Evolutionary conservation across 2,888 invertebrate species (phyloP).

Genomic region (Melieria crassipennis): DNA sequence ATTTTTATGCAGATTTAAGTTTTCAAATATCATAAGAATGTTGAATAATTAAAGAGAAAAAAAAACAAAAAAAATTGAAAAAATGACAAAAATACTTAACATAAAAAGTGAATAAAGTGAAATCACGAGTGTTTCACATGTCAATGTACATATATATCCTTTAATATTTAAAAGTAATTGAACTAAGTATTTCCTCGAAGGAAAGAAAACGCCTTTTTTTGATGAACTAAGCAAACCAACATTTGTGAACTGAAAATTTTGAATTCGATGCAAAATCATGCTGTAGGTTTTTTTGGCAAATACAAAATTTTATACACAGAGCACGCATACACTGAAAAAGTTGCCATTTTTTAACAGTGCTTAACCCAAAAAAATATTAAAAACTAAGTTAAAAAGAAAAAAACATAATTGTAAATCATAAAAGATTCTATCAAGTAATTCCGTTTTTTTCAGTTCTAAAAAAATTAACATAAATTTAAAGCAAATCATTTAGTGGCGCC

Average conservation of each 20-base stretch:
- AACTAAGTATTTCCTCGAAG: constrained; percentile 45
- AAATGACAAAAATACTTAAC: constrained; percentile 43
- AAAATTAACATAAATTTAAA: constrained; percentile 5
- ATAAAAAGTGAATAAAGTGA: constrained; percentile 13
- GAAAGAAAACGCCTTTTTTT: constrained; percentile 47
- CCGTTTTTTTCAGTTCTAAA: constrained; percentile 20
- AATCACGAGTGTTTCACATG: constrained; percentile 5
- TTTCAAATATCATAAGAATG: too few relatives aligned
- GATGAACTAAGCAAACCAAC: not conserved
- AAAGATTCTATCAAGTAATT: constrained; percentile 24
- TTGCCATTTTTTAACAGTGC: too few relatives aligned
- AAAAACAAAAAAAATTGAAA: constrained; percentile 15
- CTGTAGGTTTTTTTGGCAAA: too few relatives aligned
- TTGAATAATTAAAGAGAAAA: constrained; percentile 9
- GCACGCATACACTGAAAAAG: not conserved
- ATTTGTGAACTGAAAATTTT: not conserved
- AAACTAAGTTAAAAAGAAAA: not conserved
- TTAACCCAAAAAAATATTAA: not conserved
- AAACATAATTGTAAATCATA: constrained; percentile 7
- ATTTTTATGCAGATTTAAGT: too few relatives aligned
- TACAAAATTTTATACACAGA: not conserved
- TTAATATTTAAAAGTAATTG: constrained; percentile 34
- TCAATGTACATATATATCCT: constrained; percentile 28
- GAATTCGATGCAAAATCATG: not conserved
- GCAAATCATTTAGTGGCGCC: not conserved